Base-by-base conservation (phyloP, 2,888 invertebrate species). In the Resseliella maxima region DNA sequence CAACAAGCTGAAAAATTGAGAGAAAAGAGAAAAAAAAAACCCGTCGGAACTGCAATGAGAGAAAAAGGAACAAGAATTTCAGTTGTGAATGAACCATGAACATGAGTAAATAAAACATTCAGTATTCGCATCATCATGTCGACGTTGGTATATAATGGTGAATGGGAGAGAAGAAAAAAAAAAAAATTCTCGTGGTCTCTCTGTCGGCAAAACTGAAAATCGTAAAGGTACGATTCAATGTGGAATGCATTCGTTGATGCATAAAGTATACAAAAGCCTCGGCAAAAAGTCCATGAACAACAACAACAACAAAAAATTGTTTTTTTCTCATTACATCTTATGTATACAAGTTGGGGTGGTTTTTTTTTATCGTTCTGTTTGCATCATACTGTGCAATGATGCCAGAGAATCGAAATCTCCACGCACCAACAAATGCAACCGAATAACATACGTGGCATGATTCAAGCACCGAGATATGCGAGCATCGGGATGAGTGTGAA, bases 331-430 rank as follows among this genome's bases (percentile, higher is more conserved):
- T 72, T 31, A 31, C 72, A 72, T 72, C 72, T 72, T 72, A 72
- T 72, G 72, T 72, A 72, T 72, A 72, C 72, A 35, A 72, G 72
- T n/a, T n/a, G n/a, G n/a, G n/a, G n/a, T n/a, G n/a, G n/a, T 31
- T 15, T 72, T 72, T 27, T 72, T 72, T 31, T 31, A 24, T 15
- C 24, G 15, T 15, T 10, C 21, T 50, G 50, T 50, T 8, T 50
- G 50, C 24, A 24, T 59, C 21, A 2, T n/a, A 59, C 31, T 6
- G 72, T 31, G 31, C 72, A 72, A 72, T 21, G 50, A 8, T 18
- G 12, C 72, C 12, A n/a, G 59, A n/a, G 18, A 59, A 72, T 72
- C 31, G 72, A 10, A 72, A 72, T 72, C 31, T 72, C 31, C 72
- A 72, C 72, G 72, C 72, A 72, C 72, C 59, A 31, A 6, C 6